Conservation (phyloP, 2,888 invertebrate species). For the Tridacna gigas region DNA sequence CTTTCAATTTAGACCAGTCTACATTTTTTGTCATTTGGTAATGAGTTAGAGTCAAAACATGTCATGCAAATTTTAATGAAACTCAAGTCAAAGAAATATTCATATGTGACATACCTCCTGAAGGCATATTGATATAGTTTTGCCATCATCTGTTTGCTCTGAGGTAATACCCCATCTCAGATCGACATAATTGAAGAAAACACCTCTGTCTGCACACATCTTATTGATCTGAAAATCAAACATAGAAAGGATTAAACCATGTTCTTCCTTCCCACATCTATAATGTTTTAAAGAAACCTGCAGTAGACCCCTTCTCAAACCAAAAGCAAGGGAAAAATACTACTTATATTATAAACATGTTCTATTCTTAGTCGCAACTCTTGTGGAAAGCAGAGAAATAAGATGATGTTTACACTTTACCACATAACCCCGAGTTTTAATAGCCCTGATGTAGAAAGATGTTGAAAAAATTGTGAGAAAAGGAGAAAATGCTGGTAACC, state of each 20-base stretch:
- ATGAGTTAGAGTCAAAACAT: too few relatives aligned
- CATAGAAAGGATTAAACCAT: background rate
- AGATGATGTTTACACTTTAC: too few relatives aligned
- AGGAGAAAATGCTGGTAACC: conserved; percentile 1
- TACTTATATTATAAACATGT: too few relatives aligned
- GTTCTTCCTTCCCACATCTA: too few relatives aligned
- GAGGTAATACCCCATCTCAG: conserved; percentile 79
- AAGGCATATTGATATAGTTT: conserved; percentile 79
- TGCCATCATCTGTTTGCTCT: conserved; percentile 75
- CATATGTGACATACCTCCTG: conserved; percentile 70
- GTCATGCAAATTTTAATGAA: too few relatives aligned
- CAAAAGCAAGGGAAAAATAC: background rate
- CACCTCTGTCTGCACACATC: conserved; percentile 73
- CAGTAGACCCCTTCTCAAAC: background rate
- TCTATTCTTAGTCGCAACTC: background rate
- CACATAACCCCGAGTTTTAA: too few relatives aligned
- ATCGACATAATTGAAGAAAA: conserved; percentile 79
- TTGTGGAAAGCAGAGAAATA: too few relatives aligned
- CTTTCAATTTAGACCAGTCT: too few relatives aligned
- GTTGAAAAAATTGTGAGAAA: background rate
- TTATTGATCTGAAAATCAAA: conserved; percentile 69
- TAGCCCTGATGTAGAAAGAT: too few relatives aligned
- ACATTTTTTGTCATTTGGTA: too few relatives aligned
- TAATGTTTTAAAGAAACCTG: background rate
- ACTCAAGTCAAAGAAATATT: too few relatives aligned